These are phyloP conservation scores for Danaus plexippus DNA, from an alignment of 1,140 invertebrate species.

Conservation along the genomic window DNA sequence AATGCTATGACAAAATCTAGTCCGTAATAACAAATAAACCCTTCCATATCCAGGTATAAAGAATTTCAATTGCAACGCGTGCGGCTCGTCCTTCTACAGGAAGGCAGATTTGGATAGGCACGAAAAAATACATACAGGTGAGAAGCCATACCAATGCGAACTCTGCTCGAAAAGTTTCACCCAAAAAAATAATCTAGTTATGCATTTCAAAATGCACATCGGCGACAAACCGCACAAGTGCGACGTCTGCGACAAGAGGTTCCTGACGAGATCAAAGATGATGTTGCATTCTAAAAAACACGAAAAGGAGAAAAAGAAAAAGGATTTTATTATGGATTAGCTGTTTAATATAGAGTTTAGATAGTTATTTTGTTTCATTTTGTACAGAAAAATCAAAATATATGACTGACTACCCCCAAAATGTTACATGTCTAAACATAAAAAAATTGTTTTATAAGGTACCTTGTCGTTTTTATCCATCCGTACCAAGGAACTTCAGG, in stretches of 20 bases:
- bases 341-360: background rate
- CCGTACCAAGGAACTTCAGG: too few relatives aligned
- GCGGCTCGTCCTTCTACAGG: constrained; percentile 49
- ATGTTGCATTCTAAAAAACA: constrained; percentile 49
- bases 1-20: too few relatives aligned
- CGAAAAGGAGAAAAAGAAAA: constrained; percentile 45
- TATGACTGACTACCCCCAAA: background rate
- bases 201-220: constrained; percentile 56
- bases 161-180: constrained; percentile 56
- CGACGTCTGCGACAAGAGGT: constrained; percentile 42
- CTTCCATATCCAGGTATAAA: constrained; percentile 32
- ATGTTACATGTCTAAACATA: too few relatives aligned
- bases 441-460: too few relatives aligned
- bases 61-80: constrained; percentile 47
- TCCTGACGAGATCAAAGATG: constrained; percentile 52
- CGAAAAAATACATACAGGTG: constrained; percentile 48
- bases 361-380: background rate
- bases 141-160: constrained; percentile 49
- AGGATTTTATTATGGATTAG: constrained; percentile 16
- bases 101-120: constrained; percentile 55
- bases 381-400: background rate
- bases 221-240: constrained; percentile 49
- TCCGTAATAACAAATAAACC: too few relatives aligned
- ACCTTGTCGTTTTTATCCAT: too few relatives aligned
- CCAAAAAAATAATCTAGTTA: constrained; percentile 56